These are phyloP conservation scores for Campaea margaritaria DNA, from an alignment of 2,888 invertebrate species.

Conservation along the genomic window DNA sequence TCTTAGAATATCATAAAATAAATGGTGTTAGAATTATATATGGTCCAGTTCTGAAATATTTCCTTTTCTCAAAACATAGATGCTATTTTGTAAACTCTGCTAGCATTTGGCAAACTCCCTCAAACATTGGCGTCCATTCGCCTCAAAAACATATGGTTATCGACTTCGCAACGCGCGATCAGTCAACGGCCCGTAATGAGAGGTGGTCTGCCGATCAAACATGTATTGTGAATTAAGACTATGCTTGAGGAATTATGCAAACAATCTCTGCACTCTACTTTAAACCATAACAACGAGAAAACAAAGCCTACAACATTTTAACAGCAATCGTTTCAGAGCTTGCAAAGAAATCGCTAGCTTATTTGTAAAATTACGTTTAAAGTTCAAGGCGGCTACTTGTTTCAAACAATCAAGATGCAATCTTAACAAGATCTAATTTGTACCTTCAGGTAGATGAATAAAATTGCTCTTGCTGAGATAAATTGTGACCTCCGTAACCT, in stretches of 20 bases:
- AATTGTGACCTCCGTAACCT: constrained; percentile 20
- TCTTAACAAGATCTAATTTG: constrained; percentile 38
- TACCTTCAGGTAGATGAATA: constrained; percentile 16
- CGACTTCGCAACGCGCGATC: constrained; percentile 58
- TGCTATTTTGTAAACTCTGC: no score
- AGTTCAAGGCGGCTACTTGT: constrained; percentile 36
- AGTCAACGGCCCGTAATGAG: constrained; percentile 57
- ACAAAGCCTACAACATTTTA: constrained; percentile 10
- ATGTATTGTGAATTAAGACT: constrained; percentile 34
- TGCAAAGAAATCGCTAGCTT: constrained; percentile 14
- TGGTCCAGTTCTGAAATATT: no score
- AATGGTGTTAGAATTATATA: no score
- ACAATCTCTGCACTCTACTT: constrained; percentile 11
- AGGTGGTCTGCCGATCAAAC: constrained; percentile 54
- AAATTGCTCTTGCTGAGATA: constrained; percentile 24
- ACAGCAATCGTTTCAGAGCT: background rate
- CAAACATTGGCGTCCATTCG: constrained; percentile 25
- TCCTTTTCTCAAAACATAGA: no score
- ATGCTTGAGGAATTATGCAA: constrained; percentile 28
- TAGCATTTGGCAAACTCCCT: no score
- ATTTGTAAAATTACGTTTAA: constrained; percentile 32
- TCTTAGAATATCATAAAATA: no score
- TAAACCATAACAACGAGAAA: constrained; percentile 14
- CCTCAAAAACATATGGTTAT: constrained; percentile 58
- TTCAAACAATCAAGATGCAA: constrained; percentile 32